A percentile compares a stretch with the other conserved stretches of the same genome.
These are phyloP conservation scores for Pinctada fucata DNA, from an alignment of 2,888 invertebrate genomes.

Conservation along the genomic window DNA sequence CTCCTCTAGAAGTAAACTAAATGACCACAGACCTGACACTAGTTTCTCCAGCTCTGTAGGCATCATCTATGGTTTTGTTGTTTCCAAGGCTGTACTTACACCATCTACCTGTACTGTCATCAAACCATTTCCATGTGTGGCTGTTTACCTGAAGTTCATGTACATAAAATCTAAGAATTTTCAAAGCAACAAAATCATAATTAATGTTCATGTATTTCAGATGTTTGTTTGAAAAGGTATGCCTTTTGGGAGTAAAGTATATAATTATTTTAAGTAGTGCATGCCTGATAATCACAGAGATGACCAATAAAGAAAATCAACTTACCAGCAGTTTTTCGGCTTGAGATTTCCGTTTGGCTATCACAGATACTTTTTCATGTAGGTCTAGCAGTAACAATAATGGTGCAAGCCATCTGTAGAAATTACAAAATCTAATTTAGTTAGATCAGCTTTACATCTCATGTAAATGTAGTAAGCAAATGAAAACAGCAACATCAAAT, in stretches of 20 bases:
- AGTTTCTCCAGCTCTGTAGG: constrained; percentile 82
- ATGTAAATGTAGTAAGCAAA: too few relatives aligned
- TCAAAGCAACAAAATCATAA: neutral
- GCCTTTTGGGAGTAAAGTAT: too few relatives aligned
- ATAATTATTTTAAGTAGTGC: too few relatives aligned
- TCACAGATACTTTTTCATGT: constrained; percentile 85
- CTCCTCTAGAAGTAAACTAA: too few relatives aligned
- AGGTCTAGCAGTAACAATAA: constrained; percentile 86
- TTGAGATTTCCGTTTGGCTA: constrained; percentile 81
- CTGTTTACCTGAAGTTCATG: constrained; percentile 61
- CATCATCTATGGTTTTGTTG: constrained; percentile 87
- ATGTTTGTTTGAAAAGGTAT: neutral
- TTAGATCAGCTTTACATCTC: too few relatives aligned
- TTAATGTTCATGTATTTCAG: neutral
- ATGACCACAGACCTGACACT: constrained; percentile 62
- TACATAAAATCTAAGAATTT: neutral
- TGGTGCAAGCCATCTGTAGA: constrained; percentile 84
- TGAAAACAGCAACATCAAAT: too few relatives aligned
- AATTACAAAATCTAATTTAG: neutral
- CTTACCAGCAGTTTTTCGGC: constrained; percentile 70
- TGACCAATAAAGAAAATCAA: neutral
- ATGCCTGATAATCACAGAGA: too few relatives aligned
- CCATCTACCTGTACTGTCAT: constrained; percentile 89
- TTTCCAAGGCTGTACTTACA: constrained; percentile 84
- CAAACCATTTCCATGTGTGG: constrained; percentile 88